Base-by-base conservation (phyloP, 2,888 invertebrate species). In the Crepidodera aurea region DNA sequence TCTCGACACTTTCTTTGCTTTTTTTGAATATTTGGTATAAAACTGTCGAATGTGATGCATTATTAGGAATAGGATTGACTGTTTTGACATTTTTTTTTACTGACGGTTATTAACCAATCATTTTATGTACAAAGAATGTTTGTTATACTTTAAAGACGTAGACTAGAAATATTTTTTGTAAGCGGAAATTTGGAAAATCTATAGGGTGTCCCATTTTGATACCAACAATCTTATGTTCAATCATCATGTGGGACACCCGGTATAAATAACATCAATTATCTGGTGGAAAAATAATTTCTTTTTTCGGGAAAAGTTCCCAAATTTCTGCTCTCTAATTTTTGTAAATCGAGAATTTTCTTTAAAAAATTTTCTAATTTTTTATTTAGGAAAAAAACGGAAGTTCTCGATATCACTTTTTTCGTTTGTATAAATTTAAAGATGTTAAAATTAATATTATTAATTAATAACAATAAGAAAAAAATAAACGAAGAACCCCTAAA, bases 391-490 rank as follows among this genome's bases (percentile, higher is more conserved):
- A 32, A 34, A 32, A 22, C 6, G 22, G 6, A 19, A 48, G 64
- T 60, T 67, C 57, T 57, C 50, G 51, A 40, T 57, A 44, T 61
- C n/a, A n/a, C n/a, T n/a, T 62, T 64, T 61, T 64, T 56, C 53
- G 62, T 64, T 61, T 68, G 62, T 65, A 65, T 65, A 67, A 66
- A 57, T 51, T 66, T 34, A 50, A 59, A 44, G 22, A 65, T 66
- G 63, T 67, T 69, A 65, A 60, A 59, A 57, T 62, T 57, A 46
- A 50, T 46, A 48, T 60, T 19, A 59, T 42, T 55, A n/a, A n/a
- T n/a, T n/a, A 44, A 56, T 53, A 59, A 55, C 55, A 58, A 51
- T 57, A 69, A 62, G 53, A 65, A 67, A 64, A 63, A 65, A 62
- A 32, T 51, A 67, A 53, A 46, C n/a, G 27, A 64, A 61, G 63